phyloP scores from a whole-genome alignment of 1,140 invertebrate genomes.

The Conus betulinus region DNA sequence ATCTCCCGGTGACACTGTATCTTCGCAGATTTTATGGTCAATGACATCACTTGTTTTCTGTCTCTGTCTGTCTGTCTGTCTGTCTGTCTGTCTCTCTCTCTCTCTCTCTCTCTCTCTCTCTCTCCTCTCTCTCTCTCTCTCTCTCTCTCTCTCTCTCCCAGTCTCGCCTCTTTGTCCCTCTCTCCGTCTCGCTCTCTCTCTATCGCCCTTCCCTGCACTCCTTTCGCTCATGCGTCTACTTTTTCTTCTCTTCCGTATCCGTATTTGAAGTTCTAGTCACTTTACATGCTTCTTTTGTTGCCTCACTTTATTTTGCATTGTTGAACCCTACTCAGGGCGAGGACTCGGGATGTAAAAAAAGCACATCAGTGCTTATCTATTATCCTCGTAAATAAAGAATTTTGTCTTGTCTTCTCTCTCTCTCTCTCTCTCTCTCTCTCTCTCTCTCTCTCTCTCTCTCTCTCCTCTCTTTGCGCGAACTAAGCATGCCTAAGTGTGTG shows the following conservation, averaged over 20 bases:
- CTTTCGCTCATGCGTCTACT: neutral
- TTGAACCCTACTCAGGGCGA: no score
- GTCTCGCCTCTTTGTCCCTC: no score
- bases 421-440: neutral
- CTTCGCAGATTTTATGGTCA: no score
- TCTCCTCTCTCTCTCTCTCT: neutral
- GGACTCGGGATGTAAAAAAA: no score
- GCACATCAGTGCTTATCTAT: no score
- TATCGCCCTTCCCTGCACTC: no score
- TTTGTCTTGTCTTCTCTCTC: neutral
- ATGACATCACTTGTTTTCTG: neutral
- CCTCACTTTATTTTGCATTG: no score
- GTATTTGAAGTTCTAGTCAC: neutral
- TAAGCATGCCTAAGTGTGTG: neutral
- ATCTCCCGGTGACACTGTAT: no score
- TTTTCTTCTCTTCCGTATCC: neutral
- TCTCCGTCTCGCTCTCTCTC: no score
- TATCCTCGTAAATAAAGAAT: no score
- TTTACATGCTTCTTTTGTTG: no score
- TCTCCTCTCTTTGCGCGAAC: neutral
- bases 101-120: neutral
- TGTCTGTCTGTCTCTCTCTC: conserved; percentile 1
- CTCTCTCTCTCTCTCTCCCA: neutral
- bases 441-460: neutral
- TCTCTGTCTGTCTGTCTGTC: neutral